Evolutionary conservation across 2,888 invertebrate species (phyloP), one percentile per base, ranked within the genome.

Genomic region (Steinernema carpocapsae): DNA sequence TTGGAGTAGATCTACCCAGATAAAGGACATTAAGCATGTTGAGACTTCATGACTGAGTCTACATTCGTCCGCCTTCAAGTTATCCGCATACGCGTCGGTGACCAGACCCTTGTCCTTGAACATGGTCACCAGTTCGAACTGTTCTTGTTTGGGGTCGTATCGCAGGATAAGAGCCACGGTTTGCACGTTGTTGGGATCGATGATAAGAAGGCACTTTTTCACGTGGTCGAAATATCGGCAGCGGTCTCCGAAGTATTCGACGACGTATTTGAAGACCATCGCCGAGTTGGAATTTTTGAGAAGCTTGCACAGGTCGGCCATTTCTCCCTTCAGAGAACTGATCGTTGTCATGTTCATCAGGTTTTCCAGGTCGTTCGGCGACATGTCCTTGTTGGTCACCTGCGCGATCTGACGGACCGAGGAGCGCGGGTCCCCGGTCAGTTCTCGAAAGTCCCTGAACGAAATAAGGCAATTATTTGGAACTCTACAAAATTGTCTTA

Each of bases 131-230:
- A 56, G 56, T 22, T 56, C 56, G 6, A 56, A 26, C 2, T 12
- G 19, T 3, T 56, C 6, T 26, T 56, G 22, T 17, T 24, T 56
- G 6, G 56, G 56, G 26, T 56, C 56, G 56, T 56, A 56, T 22
- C 56, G 56, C 3, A 56, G 19, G 22, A 56, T 22, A 4, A 56
- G 24, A 26, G 56, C 56, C 4, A 56, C 19, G 6, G 56, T 56
- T 12, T 26, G 26, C 56, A 56, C 56, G 26, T 56, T 56, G 26
- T 56, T 56, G 24, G 56, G 56, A 17, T 56, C 56, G 22, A 56
- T 56, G 26, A 56, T 56, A 19, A 56, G 56, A 56, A 56, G 26
- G 26, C 22, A 56, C 56, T 56, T 56, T 17, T 56, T 56, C n/a
- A 17, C 3, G 26, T 56, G 56, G 26, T 56, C 56, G 26, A 56